phyloP scores from a whole-genome alignment of 2,797 vertebrate species.

The Acanthurus lineatus region DNA sequence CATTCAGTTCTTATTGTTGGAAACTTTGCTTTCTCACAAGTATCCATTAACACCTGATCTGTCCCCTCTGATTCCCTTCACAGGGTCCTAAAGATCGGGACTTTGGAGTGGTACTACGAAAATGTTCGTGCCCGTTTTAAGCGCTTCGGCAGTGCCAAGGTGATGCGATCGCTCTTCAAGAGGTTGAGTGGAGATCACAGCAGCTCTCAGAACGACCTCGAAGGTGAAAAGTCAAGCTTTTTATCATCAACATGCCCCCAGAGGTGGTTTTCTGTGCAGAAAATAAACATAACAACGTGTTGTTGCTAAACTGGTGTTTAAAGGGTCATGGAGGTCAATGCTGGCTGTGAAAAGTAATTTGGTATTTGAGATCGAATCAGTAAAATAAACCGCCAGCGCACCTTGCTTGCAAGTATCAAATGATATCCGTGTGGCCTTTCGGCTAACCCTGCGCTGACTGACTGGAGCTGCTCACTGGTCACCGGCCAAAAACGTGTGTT shows the following conservation, averaged over 20 bases:
- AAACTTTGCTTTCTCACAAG: neutral
- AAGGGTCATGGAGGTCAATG: no score
- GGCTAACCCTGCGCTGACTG: neutral
- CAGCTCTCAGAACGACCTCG: constrained; percentile 62
- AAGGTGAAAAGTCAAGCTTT: constrained; percentile 72
- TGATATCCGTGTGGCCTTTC: neutral
- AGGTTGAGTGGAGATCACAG: constrained; percentile 80
- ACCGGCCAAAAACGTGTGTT: constrained; percentile 14
- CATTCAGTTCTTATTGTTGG: neutral
- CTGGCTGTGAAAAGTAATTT: no score
- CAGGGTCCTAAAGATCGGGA: constrained; percentile 92
- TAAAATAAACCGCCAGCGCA: neutral
- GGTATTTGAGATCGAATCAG: no score
- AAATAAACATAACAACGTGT: no score
- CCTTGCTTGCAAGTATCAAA: neutral
- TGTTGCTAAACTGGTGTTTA: no score
- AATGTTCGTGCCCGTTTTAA: constrained; percentile 92
- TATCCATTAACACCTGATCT: neutral
- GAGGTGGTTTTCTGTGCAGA: no score
- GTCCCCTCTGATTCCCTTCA: neutral
- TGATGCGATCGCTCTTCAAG: constrained; percentile 91
- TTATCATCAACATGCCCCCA: no score
- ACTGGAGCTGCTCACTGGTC: constrained; percentile 4
- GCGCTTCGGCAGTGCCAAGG: constrained; percentile 93
- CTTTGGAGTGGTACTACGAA: constrained; percentile 94